Conservation (phyloP, 1,140 invertebrate genomes). For the Sarcophaga bullata region DNA sequence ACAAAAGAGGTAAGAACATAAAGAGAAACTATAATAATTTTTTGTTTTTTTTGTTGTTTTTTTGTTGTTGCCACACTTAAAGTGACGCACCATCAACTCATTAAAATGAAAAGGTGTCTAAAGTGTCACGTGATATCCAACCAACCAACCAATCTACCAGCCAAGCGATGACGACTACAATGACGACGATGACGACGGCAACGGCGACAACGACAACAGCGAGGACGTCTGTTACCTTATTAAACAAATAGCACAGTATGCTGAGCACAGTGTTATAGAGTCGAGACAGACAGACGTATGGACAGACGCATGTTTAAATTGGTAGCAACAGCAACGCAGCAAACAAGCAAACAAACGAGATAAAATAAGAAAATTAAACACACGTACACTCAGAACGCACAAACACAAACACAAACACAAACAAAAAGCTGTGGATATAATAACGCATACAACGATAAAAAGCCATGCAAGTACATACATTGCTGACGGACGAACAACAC, state of each 20-base stretch:
- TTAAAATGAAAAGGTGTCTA: constrained; percentile 55
- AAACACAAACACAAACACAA: background rate
- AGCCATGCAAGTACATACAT: no score
- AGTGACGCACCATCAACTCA: constrained; percentile 38
- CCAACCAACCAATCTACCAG: background rate
- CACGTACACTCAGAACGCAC: background rate
- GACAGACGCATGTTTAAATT: background rate
- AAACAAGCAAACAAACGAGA: constrained; percentile 20
- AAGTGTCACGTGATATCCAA: constrained; percentile 58
- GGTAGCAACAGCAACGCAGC: background rate
- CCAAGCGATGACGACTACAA: background rate
- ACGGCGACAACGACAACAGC: background rate
- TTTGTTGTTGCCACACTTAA: constrained; percentile 37
- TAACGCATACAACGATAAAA: background rate
- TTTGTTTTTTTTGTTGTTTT: no score
- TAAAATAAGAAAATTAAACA: background rate
- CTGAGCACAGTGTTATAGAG: background rate
- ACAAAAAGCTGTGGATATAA: constrained; percentile 19
- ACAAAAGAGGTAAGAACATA: no score
- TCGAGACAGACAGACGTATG: background rate
- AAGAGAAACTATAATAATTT: constrained; percentile 22
- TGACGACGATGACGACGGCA: background rate
- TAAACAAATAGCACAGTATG: constrained; percentile 23
- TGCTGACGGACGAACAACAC: background rate
- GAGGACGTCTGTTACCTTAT: constrained; percentile 7